Conservation (phyloP, 2,888 invertebrate genomes). For the Tortrix viridana region DNA sequence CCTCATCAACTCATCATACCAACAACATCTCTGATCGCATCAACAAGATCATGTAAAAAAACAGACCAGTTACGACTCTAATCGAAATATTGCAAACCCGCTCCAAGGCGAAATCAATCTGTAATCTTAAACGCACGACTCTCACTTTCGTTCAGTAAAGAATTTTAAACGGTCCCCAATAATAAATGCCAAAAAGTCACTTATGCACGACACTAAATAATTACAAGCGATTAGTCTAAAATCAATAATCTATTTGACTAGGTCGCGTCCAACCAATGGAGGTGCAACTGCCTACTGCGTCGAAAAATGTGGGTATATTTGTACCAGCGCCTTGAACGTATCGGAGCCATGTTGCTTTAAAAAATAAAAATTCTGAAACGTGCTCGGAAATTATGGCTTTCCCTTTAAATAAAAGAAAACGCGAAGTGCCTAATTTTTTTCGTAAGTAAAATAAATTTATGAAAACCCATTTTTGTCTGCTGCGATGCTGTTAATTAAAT, state of each 20-base stretch:
- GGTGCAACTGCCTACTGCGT: too few species aligned
- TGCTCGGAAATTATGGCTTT: too few species aligned
- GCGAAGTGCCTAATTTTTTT: too few species aligned
- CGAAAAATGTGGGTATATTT: too few species aligned
- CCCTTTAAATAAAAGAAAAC: too few species aligned
- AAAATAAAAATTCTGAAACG: too few species aligned
- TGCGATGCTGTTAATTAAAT: too few species aligned
- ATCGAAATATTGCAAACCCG: slow-evolving; percentile 18
- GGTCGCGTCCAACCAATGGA: neutral
- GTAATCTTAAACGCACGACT: slow-evolving; percentile 3
- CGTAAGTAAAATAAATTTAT: too few species aligned
- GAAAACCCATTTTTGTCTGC: too few species aligned
- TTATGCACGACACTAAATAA: slow-evolving; percentile 7
- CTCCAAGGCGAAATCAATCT: slow-evolving; percentile 14
- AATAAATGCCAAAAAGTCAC: slow-evolving; percentile 4
- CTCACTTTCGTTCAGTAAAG: slow-evolving; percentile 3
- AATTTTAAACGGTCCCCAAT: slow-evolving; percentile 2
- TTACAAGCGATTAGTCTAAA: slow-evolving; percentile 2
- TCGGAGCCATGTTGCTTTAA: too few species aligned
- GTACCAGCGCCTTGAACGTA: too few species aligned
- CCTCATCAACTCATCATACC: neutral
- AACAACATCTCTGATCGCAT: neutral
- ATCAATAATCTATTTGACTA: neutral
- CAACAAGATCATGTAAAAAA: slow-evolving; percentile 16
- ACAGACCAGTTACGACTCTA: slow-evolving; percentile 6